A percentile compares a stretch with the other conserved stretches of the same genome.
Conservation (phyloP, 1,140 invertebrate genomes). For the Rhagoletis pomonella region DNA sequence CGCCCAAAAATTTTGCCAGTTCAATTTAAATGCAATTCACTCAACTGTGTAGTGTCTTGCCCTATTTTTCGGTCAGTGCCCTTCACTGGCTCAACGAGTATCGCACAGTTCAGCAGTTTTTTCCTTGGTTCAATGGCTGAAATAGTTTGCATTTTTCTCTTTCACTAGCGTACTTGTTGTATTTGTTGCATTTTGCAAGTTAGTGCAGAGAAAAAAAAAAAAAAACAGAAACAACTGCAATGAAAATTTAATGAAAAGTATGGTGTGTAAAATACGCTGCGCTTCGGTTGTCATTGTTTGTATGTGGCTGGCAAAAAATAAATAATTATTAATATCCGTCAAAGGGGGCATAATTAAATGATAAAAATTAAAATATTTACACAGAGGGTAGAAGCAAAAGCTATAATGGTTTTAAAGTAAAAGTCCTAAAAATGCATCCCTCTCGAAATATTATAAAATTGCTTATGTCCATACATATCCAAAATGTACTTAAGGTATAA, state of each 20-base stretch:
- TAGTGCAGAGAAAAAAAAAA: neutral
- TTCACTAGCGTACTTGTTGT: neutral
- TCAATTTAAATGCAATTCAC: neutral
- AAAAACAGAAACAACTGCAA: neutral
- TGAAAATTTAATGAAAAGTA: neutral
- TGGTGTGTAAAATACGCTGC: neutral
- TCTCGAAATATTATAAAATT: too few species aligned
- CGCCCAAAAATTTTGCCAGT: slow-evolving; percentile 9
- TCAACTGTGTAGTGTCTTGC: slow-evolving; percentile 18
- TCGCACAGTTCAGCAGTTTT: neutral
- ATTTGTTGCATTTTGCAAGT: neutral
- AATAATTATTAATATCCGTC: too few species aligned
- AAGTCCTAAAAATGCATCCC: too few species aligned
- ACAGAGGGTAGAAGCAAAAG: too few species aligned
- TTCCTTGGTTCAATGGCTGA: slow-evolving; percentile 9
- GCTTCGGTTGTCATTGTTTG: neutral
- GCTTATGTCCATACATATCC: too few species aligned
- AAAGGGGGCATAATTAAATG: too few species aligned
- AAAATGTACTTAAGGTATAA: too few species aligned
- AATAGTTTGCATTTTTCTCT: slow-evolving; percentile 23
- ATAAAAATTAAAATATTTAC: neutral
- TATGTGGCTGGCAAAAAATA: too few species aligned
- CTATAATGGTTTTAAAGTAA: too few species aligned
- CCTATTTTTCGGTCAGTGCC: slow-evolving; percentile 39
- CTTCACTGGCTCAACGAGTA: slow-evolving; percentile 19